phyloP scores from a whole-genome alignment of 2,797 vertebrate genomes.

The Siniperca undulata region DNA sequence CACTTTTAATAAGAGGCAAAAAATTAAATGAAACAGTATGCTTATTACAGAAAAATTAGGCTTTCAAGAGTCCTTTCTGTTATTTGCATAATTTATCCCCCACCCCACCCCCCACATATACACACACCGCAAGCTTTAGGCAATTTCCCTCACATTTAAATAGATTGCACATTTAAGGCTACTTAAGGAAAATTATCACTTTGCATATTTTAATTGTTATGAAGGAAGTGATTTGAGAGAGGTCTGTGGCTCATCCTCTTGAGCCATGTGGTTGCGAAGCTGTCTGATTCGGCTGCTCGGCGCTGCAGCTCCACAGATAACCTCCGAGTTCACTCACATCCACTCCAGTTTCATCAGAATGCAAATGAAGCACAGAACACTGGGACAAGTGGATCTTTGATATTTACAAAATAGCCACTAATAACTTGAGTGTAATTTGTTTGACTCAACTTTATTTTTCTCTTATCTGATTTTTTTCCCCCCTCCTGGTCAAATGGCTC shows the following conservation, averaged over 20 bases:
- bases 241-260: slow-evolving; percentile 98
- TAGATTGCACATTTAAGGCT: slow-evolving; percentile 99
- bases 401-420: slow-evolving; percentile 99
- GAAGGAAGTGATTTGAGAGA: slow-evolving; percentile 99
- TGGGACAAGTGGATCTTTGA: slow-evolving; percentile 97
- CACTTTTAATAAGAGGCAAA: slow-evolving; percentile 99
- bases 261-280: slow-evolving; percentile 92
- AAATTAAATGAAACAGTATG: slow-evolving; percentile 99
- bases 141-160: slow-evolving; percentile 99
- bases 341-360: slow-evolving; percentile 99
- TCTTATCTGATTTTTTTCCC: slow-evolving; percentile 74
- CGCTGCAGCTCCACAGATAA: slow-evolving; percentile 97
- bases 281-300: slow-evolving; percentile 93
- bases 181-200: slow-evolving; percentile 99
- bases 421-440: slow-evolving; percentile 96
- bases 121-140: slow-evolving; percentile 96
- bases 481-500: slow-evolving; percentile 51
- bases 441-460: slow-evolving; percentile 95
- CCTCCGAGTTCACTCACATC: slow-evolving; percentile 96
- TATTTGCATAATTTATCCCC: slow-evolving; percentile 99
- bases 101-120: slow-evolving; percentile 84
- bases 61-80: slow-evolving; percentile 99
- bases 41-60: slow-evolving; percentile 99
- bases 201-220: slow-evolving; percentile 99
- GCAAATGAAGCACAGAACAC: slow-evolving; percentile 96